phyloP scores from a whole-genome alignment of 2,888 invertebrate species.

The Dione juno region DNA sequence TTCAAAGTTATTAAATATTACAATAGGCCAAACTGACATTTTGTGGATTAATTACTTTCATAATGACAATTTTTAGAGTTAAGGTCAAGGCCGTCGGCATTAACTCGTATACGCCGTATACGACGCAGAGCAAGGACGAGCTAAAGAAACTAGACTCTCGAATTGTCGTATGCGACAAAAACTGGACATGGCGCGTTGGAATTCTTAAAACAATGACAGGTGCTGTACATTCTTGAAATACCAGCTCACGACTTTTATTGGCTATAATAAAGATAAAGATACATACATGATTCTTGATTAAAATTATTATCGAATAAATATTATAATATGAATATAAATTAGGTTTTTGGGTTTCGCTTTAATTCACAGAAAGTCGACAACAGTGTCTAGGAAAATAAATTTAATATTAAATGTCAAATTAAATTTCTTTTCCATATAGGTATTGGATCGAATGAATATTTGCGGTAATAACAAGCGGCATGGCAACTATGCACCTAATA shows the following conservation, averaged over 20 bases:
- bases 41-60: background rate
- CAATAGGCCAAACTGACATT: background rate
- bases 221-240: background rate
- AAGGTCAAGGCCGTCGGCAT: constrained; percentile 23
- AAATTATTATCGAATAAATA: no score
- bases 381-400: no score
- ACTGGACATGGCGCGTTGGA: constrained; percentile 1
- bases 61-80: background rate
- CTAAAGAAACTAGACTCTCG: background rate
- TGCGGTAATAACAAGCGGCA: background rate
- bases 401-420: no score
- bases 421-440: no score
- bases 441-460: no score
- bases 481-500: background rate
- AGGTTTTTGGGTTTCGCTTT: no score
- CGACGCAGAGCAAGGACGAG: constrained; percentile 1
- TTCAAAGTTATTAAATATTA: background rate
- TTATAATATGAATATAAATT: no score
- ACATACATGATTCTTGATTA: no score
- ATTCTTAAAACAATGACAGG: constrained; percentile 3
- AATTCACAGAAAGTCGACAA: no score
- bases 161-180: constrained; percentile 28
- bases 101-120: background rate
- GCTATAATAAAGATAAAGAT: no score
- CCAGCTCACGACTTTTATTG: background rate